Evolutionary conservation across 2,113 vertebrate species (phyloP).

Genomic region (Odobenus rosmarus): DNA sequence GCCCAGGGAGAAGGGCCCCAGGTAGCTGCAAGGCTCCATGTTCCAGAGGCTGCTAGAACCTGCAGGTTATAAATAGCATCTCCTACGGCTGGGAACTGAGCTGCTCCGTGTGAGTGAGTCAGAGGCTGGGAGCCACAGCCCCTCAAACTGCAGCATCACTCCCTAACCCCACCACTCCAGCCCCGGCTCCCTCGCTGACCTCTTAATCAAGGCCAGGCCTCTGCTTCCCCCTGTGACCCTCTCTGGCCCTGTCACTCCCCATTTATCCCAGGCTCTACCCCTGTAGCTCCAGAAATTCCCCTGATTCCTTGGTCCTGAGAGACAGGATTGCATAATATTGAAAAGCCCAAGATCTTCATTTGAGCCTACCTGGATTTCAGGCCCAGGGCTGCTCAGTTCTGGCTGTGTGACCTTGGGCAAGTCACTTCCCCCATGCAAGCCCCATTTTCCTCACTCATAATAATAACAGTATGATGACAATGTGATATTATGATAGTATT

Average conservation of each 20-base stretch:
- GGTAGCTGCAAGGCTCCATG: conserved; percentile 37
- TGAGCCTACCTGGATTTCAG: neutral
- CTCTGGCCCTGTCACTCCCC: neutral
- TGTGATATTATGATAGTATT: neutral
- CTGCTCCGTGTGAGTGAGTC: conserved; percentile 59
- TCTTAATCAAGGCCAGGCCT: neutral
- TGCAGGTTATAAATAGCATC: conserved; percentile 76
- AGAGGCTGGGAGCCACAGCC: conserved; percentile 4
- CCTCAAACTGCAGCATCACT: neutral
- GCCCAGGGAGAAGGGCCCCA: neutral
- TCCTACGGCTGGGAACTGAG: conserved; percentile 23
- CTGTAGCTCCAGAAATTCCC: neutral
- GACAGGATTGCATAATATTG: neutral
- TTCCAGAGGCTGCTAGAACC: conserved; percentile 50
- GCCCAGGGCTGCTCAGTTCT: neutral
- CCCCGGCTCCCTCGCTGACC: neutral
- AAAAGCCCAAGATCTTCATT: neutral
- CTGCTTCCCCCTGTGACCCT: neutral
- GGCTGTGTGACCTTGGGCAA: neutral
- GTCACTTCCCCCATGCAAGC: neutral
- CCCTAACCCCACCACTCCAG: neutral
- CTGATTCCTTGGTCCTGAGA: neutral
- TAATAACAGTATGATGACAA: neutral
- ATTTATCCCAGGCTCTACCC: neutral
- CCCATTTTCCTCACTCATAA: neutral